Conservation (phyloP, 2,113 vertebrate species). For the Stictonetta naevosa region DNA sequence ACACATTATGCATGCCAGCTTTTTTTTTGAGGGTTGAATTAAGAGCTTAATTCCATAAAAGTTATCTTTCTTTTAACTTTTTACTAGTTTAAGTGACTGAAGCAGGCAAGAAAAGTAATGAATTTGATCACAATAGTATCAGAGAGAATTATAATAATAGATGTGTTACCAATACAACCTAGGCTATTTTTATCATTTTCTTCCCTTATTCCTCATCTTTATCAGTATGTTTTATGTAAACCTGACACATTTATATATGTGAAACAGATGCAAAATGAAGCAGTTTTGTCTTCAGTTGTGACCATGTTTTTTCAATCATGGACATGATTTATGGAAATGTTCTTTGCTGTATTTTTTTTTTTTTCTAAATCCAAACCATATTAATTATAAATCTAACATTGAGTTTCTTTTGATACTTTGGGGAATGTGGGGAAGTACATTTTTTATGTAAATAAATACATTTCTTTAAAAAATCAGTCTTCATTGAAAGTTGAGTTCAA, state of each 20-base stretch:
- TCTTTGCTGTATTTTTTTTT: conserved; percentile 64
- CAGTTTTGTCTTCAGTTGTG: conserved; percentile 71
- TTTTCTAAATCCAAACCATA: conserved; percentile 68
- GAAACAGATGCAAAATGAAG: conserved; percentile 81
- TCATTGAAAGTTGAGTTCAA: conserved; percentile 65
- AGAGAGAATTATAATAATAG: conserved; percentile 70
- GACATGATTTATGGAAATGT: conserved; percentile 82
- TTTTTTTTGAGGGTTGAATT: background rate
- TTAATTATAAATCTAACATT: conserved; percentile 77
- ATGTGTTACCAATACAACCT: conserved; percentile 67
- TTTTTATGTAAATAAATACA: conserved; percentile 59
- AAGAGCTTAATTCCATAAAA: background rate
- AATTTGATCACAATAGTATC: conserved; percentile 50
- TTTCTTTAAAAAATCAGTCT: conserved; percentile 68
- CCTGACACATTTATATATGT: conserved; percentile 80
- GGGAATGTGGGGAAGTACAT: conserved; percentile 52
- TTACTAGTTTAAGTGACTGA: conserved; percentile 35
- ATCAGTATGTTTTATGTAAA: conserved; percentile 80
- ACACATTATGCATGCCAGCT: background rate
- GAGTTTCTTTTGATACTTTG: conserved; percentile 58
- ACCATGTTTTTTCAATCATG: conserved; percentile 80
- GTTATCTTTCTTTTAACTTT: conserved; percentile 18
- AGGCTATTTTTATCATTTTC: conserved; percentile 76
- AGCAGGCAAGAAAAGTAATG: conserved; percentile 19
- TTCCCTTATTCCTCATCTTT: conserved; percentile 76